Base-by-base conservation (phyloP, 2,888 invertebrate genomes). In the Holacanthella duospinosa region DNA sequence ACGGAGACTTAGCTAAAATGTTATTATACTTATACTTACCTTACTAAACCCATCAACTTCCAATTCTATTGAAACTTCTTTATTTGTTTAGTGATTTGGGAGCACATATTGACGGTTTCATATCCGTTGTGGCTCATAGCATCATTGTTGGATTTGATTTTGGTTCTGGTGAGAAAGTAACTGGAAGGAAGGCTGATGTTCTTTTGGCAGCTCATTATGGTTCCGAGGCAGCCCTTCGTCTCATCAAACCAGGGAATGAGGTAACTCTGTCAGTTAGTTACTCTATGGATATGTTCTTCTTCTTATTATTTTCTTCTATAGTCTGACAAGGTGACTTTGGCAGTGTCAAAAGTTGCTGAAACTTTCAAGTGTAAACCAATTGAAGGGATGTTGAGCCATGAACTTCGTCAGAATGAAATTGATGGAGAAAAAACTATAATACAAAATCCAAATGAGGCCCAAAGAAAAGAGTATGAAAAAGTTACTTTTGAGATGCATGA, bases 341-440 rank as follows among this genome's bases (percentile, higher is more conserved):
- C 87, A 54, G 90, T 96, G 64, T 92, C 93, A 78, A 93, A 93
- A 80, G 87, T 94, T 70, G 88, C 93, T 69, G 90, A 93, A 70
- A 85, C 88, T 57, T 99, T 84, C 80, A 90, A 92, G 74, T 97
- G 97, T 79, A 97, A 96, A 78, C 97, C 99, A 28, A 88, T 99
- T 60, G 97, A 99, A 80, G 96, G 92, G 70, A 90, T 90, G 91
- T 81, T 92, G 60, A 91, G 90, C 74, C 96, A 97, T 79, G 94
- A 97, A 77, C 80, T 99, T 69, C 93, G 95, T 78, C 93, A 93
- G 77, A 91, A 91, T 78, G 88, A 90, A 77, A 96, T 96, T 76
- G 96, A 99, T 79, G 97, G 97, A 24, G 96, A 96, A 75, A 99
- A 99, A 80, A 89, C 92, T 27, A 91, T 94, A 72, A 93, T 93